A percentile compares a stretch with the other conserved stretches of the same genome.
phyloP scores from a whole-genome alignment of 1,140 invertebrate species.

The Wasmannia auropunctata region DNA sequence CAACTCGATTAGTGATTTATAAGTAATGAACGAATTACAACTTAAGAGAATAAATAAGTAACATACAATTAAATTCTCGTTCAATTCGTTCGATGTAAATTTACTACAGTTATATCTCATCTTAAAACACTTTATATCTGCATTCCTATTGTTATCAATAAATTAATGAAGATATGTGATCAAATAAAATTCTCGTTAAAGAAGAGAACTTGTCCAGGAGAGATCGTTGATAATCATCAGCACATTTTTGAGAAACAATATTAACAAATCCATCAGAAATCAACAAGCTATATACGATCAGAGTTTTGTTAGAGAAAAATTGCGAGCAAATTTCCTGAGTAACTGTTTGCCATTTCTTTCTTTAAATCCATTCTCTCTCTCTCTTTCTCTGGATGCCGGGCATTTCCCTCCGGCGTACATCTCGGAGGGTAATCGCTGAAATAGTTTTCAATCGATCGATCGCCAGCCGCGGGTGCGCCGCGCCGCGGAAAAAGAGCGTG shows the following conservation, averaged over 20 bases:
- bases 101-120: not conserved
- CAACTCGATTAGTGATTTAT: not conserved
- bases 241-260: not conserved
- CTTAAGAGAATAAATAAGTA: not conserved
- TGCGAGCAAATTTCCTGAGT: not conserved
- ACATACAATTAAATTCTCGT: not conserved
- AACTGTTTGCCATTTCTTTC: not conserved
- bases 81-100: not conserved
- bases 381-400: not conserved
- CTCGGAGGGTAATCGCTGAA: constrained; percentile 66
- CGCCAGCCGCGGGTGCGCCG: constrained; percentile 27
- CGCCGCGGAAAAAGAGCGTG: constrained; percentile 63
- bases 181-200: not conserved
- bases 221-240: not conserved
- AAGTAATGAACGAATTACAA: not conserved
- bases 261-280: not conserved
- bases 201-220: not conserved
- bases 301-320: not conserved
- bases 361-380: constrained; percentile 7
- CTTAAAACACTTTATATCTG: not conserved
- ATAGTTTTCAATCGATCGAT: constrained; percentile 74
- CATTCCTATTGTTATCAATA: not conserved
- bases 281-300: not conserved
- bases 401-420: constrained; percentile 24
- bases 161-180: not conserved